Percentiles rank a stretch among this genome's conserved stretches.
Evolutionary conservation across 2,888 invertebrate species (phyloP).

Genomic region (Nudaria mundana): DNA sequence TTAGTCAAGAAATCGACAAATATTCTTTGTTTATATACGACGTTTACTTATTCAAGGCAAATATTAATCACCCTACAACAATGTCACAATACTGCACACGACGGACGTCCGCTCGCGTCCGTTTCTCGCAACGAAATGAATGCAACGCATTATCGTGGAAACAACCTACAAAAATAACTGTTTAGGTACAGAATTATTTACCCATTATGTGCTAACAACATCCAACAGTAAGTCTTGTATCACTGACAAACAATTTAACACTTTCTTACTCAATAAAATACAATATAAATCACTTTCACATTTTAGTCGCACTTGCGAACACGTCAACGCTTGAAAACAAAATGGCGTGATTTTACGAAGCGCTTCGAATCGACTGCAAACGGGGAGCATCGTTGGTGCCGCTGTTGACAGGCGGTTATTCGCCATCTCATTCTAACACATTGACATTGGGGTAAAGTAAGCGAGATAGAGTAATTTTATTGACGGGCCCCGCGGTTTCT

Average conservation of each 20-base stretch:
- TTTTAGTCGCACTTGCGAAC: conserved; percentile 32
- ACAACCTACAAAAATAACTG: background rate
- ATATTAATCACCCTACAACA: too few relatives aligned
- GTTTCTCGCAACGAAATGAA: conserved; percentile 2
- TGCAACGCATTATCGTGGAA: background rate
- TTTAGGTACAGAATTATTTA: conserved; percentile 13
- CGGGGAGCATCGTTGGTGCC: conserved; percentile 10
- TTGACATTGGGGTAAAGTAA: background rate
- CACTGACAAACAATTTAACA: conserved; percentile 17
- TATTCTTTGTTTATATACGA: too few relatives aligned
- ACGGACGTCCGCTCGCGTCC: conserved; percentile 3
- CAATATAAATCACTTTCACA: conserved; percentile 24
- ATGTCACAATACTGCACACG: background rate
- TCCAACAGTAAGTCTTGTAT: conserved; percentile 3
- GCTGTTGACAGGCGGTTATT: conserved; percentile 12
- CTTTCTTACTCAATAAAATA: conserved; percentile 10
- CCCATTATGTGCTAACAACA: conserved; percentile 21
- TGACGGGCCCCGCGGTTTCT: background rate
- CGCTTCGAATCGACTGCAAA: conserved; percentile 12
- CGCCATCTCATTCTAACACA: conserved; percentile 19
- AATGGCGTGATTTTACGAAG: conserved; percentile 30
- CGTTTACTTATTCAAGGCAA: too few relatives aligned
- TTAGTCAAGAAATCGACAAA: too few relatives aligned
- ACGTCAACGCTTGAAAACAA: conserved; percentile 41
- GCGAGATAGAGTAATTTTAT: conserved; percentile 6